Conservation (phyloP, 2,888 invertebrate genomes). For the Macaria notata region DNA sequence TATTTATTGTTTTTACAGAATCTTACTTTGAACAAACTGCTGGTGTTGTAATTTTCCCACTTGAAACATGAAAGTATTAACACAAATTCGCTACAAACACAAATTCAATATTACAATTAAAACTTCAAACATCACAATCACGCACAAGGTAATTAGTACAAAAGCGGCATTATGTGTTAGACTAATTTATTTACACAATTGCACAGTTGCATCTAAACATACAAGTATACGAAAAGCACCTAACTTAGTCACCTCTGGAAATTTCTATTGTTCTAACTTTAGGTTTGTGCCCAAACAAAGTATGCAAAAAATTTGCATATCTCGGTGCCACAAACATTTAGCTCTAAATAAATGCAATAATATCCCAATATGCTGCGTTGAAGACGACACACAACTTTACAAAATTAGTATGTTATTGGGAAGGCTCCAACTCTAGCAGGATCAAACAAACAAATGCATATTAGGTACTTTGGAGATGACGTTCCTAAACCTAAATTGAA, state of each 20-base stretch:
- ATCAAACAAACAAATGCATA: constrained; percentile 3
- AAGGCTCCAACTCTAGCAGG: constrained; percentile 2
- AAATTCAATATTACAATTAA: constrained; percentile 44
- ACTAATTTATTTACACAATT: constrained; percentile 46
- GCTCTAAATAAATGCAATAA: constrained; percentile 28
- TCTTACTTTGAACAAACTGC: constrained; percentile 3
- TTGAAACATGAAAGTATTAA: constrained; percentile 15
- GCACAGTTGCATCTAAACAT: constrained; percentile 50
- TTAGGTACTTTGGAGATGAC: constrained; percentile 21
- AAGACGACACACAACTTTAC: too few relatives aligned
- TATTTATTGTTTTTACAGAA: constrained; percentile 5
- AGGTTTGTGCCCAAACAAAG: not conserved
- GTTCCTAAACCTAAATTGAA: constrained; percentile 22
- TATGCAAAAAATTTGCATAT: not conserved
- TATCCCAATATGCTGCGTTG: constrained; percentile 1
- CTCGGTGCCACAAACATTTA: not conserved
- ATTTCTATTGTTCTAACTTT: constrained; percentile 1
- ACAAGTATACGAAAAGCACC: constrained; percentile 60
- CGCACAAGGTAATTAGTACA: constrained; percentile 31
- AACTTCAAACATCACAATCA: constrained; percentile 34
- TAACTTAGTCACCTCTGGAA: constrained; percentile 42
- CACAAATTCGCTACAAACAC: constrained; percentile 29
- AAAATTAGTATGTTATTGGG: too few relatives aligned
- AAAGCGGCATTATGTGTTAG: constrained; percentile 37
- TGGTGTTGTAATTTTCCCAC: constrained; percentile 18